phyloP scores from a whole-genome alignment of 1,140 invertebrate species.

The Heliconius eleuchia region DNA sequence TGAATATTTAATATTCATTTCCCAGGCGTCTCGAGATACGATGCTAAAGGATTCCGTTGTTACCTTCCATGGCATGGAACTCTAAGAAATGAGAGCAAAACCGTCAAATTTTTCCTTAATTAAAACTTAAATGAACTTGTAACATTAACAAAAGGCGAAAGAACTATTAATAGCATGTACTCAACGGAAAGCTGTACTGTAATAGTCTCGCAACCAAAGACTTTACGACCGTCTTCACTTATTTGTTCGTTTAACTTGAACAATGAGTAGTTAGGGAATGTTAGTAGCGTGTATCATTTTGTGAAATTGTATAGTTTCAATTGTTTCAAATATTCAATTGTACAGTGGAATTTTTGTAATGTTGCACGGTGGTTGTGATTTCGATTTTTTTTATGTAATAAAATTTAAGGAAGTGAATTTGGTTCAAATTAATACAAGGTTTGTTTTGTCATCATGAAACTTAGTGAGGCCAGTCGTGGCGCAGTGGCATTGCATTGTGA shows the following conservation, averaged over 20 bases:
- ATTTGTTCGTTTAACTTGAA: slow-evolving; percentile 6
- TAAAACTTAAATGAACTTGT: not conserved
- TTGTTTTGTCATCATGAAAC: too few relatives aligned
- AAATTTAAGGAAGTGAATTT: too few relatives aligned
- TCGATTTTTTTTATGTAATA: not conserved
- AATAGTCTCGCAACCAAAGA: not conserved
- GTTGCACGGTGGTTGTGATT: not conserved
- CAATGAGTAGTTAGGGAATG: not conserved
- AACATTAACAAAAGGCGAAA: not conserved
- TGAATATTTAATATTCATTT: too few relatives aligned
- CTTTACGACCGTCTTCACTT: not conserved
- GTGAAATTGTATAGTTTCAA: not conserved
- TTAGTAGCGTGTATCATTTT: not conserved
- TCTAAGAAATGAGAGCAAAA: too few relatives aligned
- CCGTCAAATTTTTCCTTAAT: not conserved
- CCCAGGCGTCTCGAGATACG: too few relatives aligned
- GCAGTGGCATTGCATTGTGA: too few relatives aligned
- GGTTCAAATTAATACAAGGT: too few relatives aligned
- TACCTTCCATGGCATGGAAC: too few relatives aligned
- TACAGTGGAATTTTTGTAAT: not conserved
- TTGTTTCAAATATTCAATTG: not conserved
- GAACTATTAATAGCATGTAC: not conserved
- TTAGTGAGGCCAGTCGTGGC: too few relatives aligned
- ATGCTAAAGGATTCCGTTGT: too few relatives aligned
- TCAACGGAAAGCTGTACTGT: not conserved